phyloP scores from a whole-genome alignment of 2,113 vertebrate genomes.

The Natator depressus region DNA sequence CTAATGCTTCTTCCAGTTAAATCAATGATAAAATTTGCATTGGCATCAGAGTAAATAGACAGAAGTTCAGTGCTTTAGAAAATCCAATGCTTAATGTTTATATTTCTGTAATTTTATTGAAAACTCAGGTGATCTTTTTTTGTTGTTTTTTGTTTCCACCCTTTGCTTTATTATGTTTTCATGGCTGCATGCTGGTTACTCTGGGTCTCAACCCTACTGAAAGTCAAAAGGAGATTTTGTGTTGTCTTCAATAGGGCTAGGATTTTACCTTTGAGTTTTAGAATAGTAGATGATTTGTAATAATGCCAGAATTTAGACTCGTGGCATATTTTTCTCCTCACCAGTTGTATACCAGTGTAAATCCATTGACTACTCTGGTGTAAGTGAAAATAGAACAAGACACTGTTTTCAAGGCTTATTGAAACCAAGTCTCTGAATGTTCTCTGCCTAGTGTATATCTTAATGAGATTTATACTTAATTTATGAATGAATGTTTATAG shows the following conservation, averaged over 20 bases:
- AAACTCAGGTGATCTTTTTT: no score
- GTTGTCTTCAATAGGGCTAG: not conserved
- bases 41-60: no score
- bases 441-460: not conserved
- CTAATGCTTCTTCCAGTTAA: no score
- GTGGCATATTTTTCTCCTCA: not conserved
- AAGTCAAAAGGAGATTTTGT: not conserved
- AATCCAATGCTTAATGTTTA: no score
- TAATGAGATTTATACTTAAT: not conserved
- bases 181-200: not conserved
- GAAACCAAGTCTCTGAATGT: not conserved
- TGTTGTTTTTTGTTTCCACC: no score
- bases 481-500: not conserved
- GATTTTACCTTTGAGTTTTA: not conserved
- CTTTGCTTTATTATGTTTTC: no score
- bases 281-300: not conserved
- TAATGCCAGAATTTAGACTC: not conserved
- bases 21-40: no score
- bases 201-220: not conserved
- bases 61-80: no score
- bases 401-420: not conserved
- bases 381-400: not conserved
- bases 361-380: not conserved
- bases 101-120: no score
- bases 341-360: slow-evolving; percentile 1